Percentiles rank a stretch among this genome's conserved stretches.
These are phyloP conservation scores for Allolobophora icterica DNA, from an alignment of 2,888 invertebrate species.

Conservation along the genomic window DNA sequence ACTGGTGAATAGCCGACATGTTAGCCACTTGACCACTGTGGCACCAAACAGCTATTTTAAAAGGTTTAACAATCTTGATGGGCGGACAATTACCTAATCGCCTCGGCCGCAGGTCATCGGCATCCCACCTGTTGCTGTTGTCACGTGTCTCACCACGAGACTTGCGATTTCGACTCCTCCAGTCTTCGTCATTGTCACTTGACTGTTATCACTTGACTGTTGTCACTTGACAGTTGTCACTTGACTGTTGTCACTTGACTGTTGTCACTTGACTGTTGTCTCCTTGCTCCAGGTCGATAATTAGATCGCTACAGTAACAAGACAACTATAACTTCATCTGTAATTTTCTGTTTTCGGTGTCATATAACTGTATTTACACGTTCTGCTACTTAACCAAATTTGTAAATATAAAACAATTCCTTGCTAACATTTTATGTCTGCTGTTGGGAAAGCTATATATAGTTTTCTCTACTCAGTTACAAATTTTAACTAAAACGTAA, in stretches of 20 bases:
- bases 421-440: background rate
- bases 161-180: too few relatives aligned
- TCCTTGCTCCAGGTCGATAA: slow-evolving; percentile 13
- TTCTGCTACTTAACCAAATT: background rate
- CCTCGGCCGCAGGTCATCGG: background rate
- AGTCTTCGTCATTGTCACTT: too few relatives aligned
- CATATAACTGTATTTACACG: background rate
- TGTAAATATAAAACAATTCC: background rate
- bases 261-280: slow-evolving; percentile 24
- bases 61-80: background rate
- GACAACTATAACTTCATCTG: background rate
- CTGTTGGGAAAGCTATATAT: background rate
- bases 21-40: background rate
- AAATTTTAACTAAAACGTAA: background rate
- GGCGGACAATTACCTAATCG: background rate
- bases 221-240: background rate
- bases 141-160: too few relatives aligned
- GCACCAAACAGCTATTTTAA: background rate
- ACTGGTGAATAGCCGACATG: background rate
- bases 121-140: background rate
- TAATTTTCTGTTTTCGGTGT: background rate
- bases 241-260: background rate
- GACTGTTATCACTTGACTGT: too few relatives aligned
- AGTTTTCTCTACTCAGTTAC: background rate
- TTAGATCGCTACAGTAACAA: background rate